Evolutionary conservation across 92 coral and sea anemone genomes (phyloP).

Genomic region (Palythoa grandis): DNA sequence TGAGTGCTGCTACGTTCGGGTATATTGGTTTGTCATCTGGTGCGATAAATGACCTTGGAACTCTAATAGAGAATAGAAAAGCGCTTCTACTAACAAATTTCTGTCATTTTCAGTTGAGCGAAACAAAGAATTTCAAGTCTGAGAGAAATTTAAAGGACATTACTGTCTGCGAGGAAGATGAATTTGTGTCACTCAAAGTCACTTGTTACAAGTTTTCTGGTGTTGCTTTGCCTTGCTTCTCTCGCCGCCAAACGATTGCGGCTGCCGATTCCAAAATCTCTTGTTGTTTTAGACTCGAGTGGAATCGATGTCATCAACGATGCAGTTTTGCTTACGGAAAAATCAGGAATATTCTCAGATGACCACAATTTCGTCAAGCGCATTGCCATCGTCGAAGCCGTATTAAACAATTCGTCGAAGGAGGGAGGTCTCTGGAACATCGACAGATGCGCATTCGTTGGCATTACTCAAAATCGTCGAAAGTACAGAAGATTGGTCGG

Average conservation of each 20-base stretch:
- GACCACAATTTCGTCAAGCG: conserved; percentile 88
- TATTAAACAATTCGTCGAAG: conserved; percentile 77
- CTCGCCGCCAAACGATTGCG: conserved; percentile 67
- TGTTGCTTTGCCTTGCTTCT: conserved; percentile 17
- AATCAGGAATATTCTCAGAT: conserved; percentile 69
- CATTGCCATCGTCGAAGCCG: conserved; percentile 90
- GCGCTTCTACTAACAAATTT: conserved; percentile 25
- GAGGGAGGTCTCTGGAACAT: conserved; percentile 96
- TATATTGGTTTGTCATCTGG: background rate
- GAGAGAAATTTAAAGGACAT: background rate
- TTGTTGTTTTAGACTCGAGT: conserved; percentile 70
- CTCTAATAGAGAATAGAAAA: background rate
- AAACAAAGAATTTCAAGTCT: conserved; percentile 1
- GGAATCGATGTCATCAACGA: conserved; percentile 78
- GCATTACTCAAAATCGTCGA: conserved; percentile 84
- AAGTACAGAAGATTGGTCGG: conserved; percentile 77
- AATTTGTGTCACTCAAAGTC: conserved; percentile 16
- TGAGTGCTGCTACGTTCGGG: background rate
- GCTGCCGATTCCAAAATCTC: conserved; percentile 75
- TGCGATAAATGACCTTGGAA: background rate
- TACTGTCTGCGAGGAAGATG: conserved; percentile 15
- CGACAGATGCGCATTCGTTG: conserved; percentile 79
- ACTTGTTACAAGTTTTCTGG: background rate
- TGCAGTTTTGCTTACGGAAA: conserved; percentile 64
- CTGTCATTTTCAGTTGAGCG: conserved; percentile 34